phyloP scores from a whole-genome alignment of 92 coral and sea anemone species.

The Scolanthus callimorphus region DNA sequence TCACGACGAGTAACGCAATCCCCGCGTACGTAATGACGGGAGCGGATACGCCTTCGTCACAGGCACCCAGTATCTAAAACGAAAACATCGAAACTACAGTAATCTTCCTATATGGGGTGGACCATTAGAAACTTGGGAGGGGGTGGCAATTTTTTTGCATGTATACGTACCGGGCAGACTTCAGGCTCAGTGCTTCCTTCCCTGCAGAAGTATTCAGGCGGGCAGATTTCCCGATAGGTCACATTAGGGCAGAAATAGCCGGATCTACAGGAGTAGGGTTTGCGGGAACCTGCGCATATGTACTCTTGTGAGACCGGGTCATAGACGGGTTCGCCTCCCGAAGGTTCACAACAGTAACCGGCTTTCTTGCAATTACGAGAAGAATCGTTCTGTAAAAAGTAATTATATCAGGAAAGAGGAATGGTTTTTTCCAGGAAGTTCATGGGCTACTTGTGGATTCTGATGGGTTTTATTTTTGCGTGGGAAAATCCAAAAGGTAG shows the following conservation, averaged over 20 bases:
- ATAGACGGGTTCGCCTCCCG: constrained; percentile 42
- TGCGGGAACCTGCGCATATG: constrained; percentile 46
- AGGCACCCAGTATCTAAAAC: constrained; percentile 33
- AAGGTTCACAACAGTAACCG: constrained; percentile 55
- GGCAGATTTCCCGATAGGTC: constrained; percentile 31
- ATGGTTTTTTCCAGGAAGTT: no score
- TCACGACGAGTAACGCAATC: constrained; percentile 8
- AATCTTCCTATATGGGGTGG: no score
- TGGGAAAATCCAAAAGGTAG: no score
- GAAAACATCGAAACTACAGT: no score
- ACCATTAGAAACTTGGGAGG: no score
- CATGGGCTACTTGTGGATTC: no score
- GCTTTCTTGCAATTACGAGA: constrained; percentile 22
- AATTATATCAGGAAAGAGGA: no score
- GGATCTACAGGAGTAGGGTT: constrained; percentile 40
- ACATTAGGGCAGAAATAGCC: constrained; percentile 54
- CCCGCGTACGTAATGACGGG: constrained; percentile 22
- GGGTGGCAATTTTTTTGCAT: no score
- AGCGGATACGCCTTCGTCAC: constrained; percentile 38
- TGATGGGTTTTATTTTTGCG: no score
- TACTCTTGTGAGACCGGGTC: constrained; percentile 12
- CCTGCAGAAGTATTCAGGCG: constrained; percentile 52
- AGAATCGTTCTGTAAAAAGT: constrained; percentile 16
- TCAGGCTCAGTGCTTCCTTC: constrained; percentile 47
- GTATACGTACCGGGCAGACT: constrained; percentile 47